phyloP scores from a whole-genome alignment of 1,140 invertebrate species.

The Marisa cornuarietis region DNA sequence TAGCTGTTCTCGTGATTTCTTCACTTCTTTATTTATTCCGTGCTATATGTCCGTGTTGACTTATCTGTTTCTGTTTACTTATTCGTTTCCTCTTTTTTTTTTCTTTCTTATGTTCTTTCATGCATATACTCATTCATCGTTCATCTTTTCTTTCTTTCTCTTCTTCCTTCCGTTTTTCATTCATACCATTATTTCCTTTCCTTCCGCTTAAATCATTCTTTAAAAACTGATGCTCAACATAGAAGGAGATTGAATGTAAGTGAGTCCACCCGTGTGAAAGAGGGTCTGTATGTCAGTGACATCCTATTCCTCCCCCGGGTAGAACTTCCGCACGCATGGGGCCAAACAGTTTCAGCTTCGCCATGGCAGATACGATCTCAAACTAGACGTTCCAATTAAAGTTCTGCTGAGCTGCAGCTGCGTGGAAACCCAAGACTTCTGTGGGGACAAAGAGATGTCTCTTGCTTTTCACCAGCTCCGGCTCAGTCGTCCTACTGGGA shows the following conservation, averaged over 20 bases:
- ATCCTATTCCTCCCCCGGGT: background rate
- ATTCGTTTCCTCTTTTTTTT: background rate
- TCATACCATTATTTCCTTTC: background rate
- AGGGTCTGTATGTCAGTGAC: background rate
- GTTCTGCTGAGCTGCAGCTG: too few relatives aligned
- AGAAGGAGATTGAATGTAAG: background rate
- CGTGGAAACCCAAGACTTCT: background rate
- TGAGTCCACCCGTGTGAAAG: constrained; percentile 6
- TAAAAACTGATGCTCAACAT: too few relatives aligned
- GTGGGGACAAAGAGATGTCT: background rate
- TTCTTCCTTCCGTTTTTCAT: constrained; percentile 8
- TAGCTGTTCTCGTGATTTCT: background rate
- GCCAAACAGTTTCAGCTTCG: too few relatives aligned
- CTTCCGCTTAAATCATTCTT: background rate
- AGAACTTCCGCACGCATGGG: background rate
- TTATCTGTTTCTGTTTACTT: background rate
- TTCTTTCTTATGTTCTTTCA: background rate
- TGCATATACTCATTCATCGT: background rate
- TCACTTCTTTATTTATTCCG: background rate
- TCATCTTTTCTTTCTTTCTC: constrained; percentile 4
- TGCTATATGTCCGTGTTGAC: background rate
- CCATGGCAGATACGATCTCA: too few relatives aligned
- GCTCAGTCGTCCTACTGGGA: background rate
- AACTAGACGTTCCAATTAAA: too few relatives aligned
- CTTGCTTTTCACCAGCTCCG: background rate